Evolutionary conservation across 1,140 invertebrate genomes (phyloP), one percentile per base, ranked within the genome.

Genomic region (Chironomus tepperi): DNA sequence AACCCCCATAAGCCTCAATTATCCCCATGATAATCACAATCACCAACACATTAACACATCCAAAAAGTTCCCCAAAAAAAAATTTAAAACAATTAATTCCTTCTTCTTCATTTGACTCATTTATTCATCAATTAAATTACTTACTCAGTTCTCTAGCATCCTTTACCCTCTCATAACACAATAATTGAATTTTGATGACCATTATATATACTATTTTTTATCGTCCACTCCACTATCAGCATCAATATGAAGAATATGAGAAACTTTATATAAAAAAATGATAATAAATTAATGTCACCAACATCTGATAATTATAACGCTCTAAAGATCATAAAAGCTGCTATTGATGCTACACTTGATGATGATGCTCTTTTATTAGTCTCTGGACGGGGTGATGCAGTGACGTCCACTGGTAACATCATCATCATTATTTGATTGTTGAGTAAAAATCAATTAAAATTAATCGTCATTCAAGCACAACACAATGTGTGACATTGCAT

Each of bases 401-500:
- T 12, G n/a, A n/a, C 47, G 47, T 57, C 47, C 12, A 12, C 47
- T n/a, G 15, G 12, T 12, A 57, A n/a, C 47, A 57, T 57, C 47
- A n/a, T n/a, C 43, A 9, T 10, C 15, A 9, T 57, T n/a, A 15
- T n/a, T 57, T 57, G n/a, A 57, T 57, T 57, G 47, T 57, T 57
- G n/a, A 57, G 47, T 57, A 57, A 57, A 57, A 57, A 57, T 57
- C 47, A 57, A 57, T 57, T 57, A 57, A 57, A 57, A 57, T 57
- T 57, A 57, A 57, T 57, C 47, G n/a, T 57, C 10, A 34, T 34
- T 34, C 24, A 34, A 34, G 24, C 24, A 34, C 24, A 34, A 34
- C 24, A 34, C 24, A 34, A 34, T 34, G 24, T 34, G 24, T 34
- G 24, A 34, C 24, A 34, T 5, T 34, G 24, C 24, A 34, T 34